A percentile compares a stretch with the other conserved stretches of the same genome.
phyloP scores from a whole-genome alignment of 2,888 invertebrate species.

The Oscheius sp. region DNA sequence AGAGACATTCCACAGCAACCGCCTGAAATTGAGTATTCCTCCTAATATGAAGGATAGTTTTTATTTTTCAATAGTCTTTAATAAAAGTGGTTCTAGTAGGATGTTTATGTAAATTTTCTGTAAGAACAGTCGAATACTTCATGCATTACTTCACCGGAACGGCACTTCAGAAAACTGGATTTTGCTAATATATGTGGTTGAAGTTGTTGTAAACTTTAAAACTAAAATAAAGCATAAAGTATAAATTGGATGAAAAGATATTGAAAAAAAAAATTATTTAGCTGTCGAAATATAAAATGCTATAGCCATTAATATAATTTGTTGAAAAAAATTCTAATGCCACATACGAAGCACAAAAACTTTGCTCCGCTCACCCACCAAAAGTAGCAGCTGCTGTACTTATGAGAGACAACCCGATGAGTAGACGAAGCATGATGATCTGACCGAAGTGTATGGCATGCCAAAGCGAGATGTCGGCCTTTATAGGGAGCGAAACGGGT shows the following conservation, averaged over 20 bases:
- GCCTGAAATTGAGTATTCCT: constrained; percentile 26
- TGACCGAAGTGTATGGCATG: constrained; percentile 2
- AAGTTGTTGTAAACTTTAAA: too few relatives aligned
- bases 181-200: too few relatives aligned
- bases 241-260: too few relatives aligned
- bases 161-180: too few relatives aligned
- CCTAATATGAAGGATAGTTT: too few relatives aligned
- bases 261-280: background rate
- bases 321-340: background rate
- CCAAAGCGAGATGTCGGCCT: background rate
- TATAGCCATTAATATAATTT: too few relatives aligned
- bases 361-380: background rate
- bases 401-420: background rate
- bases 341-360: background rate
- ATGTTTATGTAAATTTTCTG: too few relatives aligned
- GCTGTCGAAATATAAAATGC: background rate
- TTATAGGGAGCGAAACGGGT: constrained; percentile 19
- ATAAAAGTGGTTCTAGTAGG: too few relatives aligned
- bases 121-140: too few relatives aligned
- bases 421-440: constrained; percentile 3
- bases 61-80: too few relatives aligned
- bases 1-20: constrained; percentile 51
- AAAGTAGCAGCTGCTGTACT: constrained; percentile 10
- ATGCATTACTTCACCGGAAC: too few relatives aligned
- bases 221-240: too few relatives aligned